phyloP scores from a whole-genome alignment of 1,140 invertebrate species.

The Drosophila ironensis region DNA sequence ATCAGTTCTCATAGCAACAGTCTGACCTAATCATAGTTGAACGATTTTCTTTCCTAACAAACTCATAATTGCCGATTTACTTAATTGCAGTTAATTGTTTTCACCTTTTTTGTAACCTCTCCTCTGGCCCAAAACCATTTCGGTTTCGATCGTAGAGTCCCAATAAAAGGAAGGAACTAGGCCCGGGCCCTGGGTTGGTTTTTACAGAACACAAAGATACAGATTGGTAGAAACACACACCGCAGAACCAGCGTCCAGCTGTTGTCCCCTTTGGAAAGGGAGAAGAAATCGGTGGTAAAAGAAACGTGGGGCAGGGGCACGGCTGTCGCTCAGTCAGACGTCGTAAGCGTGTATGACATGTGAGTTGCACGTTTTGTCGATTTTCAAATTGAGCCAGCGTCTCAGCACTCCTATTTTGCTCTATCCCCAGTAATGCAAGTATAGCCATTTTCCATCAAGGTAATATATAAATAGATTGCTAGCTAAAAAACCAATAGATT shows the following conservation, averaged over 20 bases:
- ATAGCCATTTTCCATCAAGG: conserved; percentile 10
- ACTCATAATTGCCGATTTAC: too few relatives aligned
- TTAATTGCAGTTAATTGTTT: too few relatives aligned
- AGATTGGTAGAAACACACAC: conserved; percentile 6
- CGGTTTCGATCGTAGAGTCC: not conserved
- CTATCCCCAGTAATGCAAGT: not conserved
- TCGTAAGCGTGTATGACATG: conserved; percentile 77
- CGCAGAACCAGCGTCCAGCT: conserved; percentile 25
- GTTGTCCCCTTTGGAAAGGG: conserved; percentile 34
- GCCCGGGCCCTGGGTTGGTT: conserved; percentile 21
- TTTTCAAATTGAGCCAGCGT: conserved; percentile 75
- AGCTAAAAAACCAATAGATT: too few relatives aligned
- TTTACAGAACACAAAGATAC: conserved; percentile 29
- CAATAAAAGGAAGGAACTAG: not conserved
- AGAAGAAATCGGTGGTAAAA: conserved; percentile 6
- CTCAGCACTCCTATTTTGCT: conserved; percentile 49
- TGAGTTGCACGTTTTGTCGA: conserved; percentile 79
- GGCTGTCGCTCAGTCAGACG: conserved; percentile 43
- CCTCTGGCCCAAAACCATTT: too few relatives aligned
- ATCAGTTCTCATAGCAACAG: too few relatives aligned
- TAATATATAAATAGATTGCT: not conserved
- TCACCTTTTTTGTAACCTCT: not conserved
- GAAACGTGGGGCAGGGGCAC: conserved; percentile 6
- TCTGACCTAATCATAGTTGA: too few relatives aligned
- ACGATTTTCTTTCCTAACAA: too few relatives aligned